Percentiles rank a stretch among this genome's conserved stretches.
These are phyloP conservation scores for Nerophis ophidion DNA, from an alignment of 2,113 vertebrate species.

Conservation along the genomic window DNA sequence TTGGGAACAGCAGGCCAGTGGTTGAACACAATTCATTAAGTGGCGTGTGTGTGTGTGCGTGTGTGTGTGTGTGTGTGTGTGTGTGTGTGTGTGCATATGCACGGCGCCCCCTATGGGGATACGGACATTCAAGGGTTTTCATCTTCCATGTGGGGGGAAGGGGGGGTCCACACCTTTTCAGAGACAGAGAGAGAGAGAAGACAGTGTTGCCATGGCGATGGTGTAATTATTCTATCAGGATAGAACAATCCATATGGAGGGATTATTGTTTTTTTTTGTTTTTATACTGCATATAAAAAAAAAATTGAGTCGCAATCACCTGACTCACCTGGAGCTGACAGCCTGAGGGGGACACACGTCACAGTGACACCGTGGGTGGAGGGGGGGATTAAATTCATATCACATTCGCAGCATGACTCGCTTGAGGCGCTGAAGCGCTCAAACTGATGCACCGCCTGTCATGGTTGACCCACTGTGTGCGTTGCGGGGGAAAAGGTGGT, in stretches of 20 bases:
- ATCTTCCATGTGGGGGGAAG: conserved; percentile 6
- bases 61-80: conserved; percentile 28
- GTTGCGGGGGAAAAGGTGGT: neutral
- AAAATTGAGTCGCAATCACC: conserved; percentile 12
- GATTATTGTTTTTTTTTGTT: neutral
- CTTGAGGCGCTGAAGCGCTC: conserved; percentile 16
- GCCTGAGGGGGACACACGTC: conserved; percentile 43
- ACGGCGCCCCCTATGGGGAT: conserved; percentile 22
- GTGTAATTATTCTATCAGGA: conserved; percentile 36
- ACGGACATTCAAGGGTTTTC: conserved; percentile 33
- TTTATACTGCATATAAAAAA: neutral
- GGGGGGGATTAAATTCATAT: conserved; percentile 1
- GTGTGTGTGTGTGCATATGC: conserved; percentile 25
- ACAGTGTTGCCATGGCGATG: conserved; percentile 46
- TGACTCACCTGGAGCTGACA: conserved; percentile 48
- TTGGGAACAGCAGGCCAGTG: conserved; percentile 52
- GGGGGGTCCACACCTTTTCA: neutral
- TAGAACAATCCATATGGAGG: conserved; percentile 11
- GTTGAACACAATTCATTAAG: conserved; percentile 62
- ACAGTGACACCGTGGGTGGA: conserved; percentile 26
- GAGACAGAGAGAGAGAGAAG: conserved; percentile 4
- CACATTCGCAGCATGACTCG: conserved; percentile 16
- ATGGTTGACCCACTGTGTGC: neutral
- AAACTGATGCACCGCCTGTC: conserved; percentile 13
- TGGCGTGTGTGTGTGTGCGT: conserved; percentile 25